Evolutionary conservation across 2,888 invertebrate species (phyloP).

Genomic region (Arrhopalites spinosus): DNA sequence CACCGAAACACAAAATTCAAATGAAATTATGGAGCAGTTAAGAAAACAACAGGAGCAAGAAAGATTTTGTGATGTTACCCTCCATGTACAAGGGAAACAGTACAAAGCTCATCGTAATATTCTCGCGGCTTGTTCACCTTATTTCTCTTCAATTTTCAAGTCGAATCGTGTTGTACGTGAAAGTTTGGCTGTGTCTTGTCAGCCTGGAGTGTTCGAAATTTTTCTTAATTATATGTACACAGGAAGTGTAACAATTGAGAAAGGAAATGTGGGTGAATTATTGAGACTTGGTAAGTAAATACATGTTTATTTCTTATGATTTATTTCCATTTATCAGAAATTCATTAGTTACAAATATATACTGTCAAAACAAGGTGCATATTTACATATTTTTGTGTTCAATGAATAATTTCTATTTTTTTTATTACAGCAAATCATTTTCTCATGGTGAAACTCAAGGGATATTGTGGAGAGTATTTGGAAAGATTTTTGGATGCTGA

Average conservation of each 20-base stretch:
- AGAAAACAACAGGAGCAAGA: constrained; percentile 64
- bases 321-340: no score
- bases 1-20: constrained; percentile 60
- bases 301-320: no score
- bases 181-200: constrained; percentile 65
- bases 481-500: constrained; percentile 67
- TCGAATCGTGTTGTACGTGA: constrained; percentile 59
- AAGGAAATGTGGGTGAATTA: constrained; percentile 67
- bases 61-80: constrained; percentile 67
- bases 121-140: constrained; percentile 68
- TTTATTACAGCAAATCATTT: constrained; percentile 70
- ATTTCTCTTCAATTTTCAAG: constrained; percentile 68
- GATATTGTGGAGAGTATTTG: constrained; percentile 69
- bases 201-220: constrained; percentile 65
- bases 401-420: no score
- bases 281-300: no score
- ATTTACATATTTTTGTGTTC: no score
- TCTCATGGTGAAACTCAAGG: constrained; percentile 66
- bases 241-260: constrained; percentile 66
- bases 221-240: constrained; percentile 71
- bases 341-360: no score
- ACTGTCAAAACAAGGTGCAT: no score
- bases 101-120: constrained; percentile 69
- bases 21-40: constrained; percentile 60
- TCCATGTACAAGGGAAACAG: constrained; percentile 66